phyloP scores from a whole-genome alignment of 2,113 vertebrate species.

The Zingel zingel region DNA sequence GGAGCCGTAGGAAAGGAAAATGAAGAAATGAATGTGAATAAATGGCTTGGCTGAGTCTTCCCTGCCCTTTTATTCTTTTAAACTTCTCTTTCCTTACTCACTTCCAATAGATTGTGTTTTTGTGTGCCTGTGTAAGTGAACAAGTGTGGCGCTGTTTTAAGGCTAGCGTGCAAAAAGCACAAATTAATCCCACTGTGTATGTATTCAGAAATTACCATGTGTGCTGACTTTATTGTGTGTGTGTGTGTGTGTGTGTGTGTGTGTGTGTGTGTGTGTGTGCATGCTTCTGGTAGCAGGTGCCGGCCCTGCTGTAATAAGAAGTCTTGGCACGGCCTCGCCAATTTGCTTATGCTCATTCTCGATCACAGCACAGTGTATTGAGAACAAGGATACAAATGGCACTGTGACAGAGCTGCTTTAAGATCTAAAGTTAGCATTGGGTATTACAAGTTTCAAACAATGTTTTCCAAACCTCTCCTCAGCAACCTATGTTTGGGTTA shows the following conservation, averaged over 20 bases:
- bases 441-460: slow-evolving; percentile 42
- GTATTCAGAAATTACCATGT: slow-evolving; percentile 62
- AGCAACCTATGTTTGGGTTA: slow-evolving; percentile 48
- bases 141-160: slow-evolving; percentile 63
- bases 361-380: slow-evolving; percentile 53
- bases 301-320: slow-evolving; percentile 64
- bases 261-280: slow-evolving; percentile 33
- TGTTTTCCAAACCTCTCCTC: slow-evolving; percentile 21
- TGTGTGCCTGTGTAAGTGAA: slow-evolving; percentile 55
- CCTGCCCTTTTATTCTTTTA: slow-evolving; percentile 35
- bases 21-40: slow-evolving; percentile 53
- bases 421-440: slow-evolving; percentile 48
- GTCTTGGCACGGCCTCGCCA: slow-evolving; percentile 61
- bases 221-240: slow-evolving; percentile 45
- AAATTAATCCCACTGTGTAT: slow-evolving; percentile 73
- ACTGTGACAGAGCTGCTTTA: slow-evolving; percentile 39
- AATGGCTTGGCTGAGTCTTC: slow-evolving; percentile 51
- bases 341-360: slow-evolving; percentile 65
- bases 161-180: slow-evolving; percentile 63
- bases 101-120: slow-evolving; percentile 48
- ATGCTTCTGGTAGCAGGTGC: slow-evolving; percentile 46
- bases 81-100: slow-evolving; percentile 41
- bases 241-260: slow-evolving; percentile 37
- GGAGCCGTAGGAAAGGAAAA: slow-evolving; percentile 47
- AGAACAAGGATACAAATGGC: slow-evolving; percentile 53